A percentile compares a stretch with the other conserved stretches of the same genome.
phyloP scores from a whole-genome alignment of 2,113 vertebrate genomes.

The Edolisoma coerulescens region DNA sequence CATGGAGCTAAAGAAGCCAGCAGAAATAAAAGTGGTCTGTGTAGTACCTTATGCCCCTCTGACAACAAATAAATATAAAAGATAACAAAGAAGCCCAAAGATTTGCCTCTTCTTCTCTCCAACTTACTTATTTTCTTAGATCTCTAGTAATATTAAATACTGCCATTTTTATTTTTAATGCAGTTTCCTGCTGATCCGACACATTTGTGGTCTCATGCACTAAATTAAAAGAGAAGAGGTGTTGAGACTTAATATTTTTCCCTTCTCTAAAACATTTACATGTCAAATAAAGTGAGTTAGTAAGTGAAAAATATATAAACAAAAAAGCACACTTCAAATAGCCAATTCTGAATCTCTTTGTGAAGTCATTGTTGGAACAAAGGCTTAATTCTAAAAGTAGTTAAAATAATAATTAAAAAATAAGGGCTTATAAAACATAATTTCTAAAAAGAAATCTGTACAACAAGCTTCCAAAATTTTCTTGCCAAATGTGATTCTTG shows the following conservation, averaged over 20 bases:
- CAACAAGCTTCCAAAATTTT: background rate
- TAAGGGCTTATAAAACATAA: background rate
- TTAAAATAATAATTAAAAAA: background rate
- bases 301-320: background rate
- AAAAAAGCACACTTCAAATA: background rate
- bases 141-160: background rate
- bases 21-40: background rate
- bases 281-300: background rate
- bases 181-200: background rate
- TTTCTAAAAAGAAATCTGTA: background rate
- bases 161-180: background rate
- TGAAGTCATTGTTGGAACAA: background rate
- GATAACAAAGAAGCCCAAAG: background rate
- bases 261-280: background rate
- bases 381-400: background rate
- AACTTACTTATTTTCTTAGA: background rate
- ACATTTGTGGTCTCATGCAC: background rate
- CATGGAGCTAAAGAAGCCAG: background rate
- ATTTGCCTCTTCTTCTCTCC: background rate
- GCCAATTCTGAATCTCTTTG: background rate
- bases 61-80: background rate
- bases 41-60: background rate
- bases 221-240: background rate
- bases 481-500: background rate
- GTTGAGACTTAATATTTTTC: background rate